Conservation (phyloP, 2,113 vertebrate genomes). For the Serinus canaria region DNA sequence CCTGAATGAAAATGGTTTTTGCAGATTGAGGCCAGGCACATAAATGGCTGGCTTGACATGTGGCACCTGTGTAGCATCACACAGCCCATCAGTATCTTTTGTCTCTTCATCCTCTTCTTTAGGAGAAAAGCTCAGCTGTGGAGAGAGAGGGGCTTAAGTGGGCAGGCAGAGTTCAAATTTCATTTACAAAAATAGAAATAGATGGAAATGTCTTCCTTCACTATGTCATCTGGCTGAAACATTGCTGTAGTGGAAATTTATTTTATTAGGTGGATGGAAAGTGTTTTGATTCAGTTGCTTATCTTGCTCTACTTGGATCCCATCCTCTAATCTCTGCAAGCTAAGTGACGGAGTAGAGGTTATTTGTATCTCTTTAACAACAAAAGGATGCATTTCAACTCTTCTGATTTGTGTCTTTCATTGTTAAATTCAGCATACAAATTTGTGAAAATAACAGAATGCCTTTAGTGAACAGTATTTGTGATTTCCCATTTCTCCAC, state of each 20-base stretch:
- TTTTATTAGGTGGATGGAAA: background rate
- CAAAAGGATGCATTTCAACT: background rate
- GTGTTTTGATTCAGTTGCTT: background rate
- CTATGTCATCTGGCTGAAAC: background rate
- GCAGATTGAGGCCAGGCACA: background rate
- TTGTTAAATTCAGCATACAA: background rate
- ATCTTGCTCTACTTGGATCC: background rate
- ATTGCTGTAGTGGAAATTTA: background rate
- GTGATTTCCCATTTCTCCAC: background rate
- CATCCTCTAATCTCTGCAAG: background rate
- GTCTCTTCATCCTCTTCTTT: background rate
- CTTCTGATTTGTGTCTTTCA: fast-evolving
- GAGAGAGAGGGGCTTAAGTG: background rate
- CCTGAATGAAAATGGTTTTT: background rate
- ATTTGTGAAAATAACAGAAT: background rate
- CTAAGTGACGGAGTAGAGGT: background rate
- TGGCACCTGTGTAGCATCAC: background rate
- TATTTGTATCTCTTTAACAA: background rate
- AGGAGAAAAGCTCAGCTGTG: background rate
- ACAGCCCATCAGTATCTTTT: background rate
- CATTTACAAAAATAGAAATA: background rate
- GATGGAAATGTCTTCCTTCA: background rate
- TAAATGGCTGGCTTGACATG: background rate
- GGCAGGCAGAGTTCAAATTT: background rate
- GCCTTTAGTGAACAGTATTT: background rate